Conservation (phyloP, 1,140 invertebrate genomes). For the Parasteatoda tepidariorum region DNA sequence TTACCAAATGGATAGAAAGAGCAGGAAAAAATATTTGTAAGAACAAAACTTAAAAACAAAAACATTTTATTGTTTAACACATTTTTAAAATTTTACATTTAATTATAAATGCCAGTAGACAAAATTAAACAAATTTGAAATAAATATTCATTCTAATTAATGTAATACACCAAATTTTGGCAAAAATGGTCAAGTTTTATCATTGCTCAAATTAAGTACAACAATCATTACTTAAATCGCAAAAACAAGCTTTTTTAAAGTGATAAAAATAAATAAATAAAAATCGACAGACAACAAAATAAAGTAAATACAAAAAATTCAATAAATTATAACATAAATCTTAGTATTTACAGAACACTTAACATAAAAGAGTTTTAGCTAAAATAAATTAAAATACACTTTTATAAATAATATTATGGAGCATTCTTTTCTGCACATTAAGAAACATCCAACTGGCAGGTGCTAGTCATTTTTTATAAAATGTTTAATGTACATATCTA, state of each 20-base stretch:
- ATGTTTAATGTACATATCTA: no score
- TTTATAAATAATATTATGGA: no score
- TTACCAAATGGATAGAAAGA: not conserved
- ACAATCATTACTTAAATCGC: not conserved
- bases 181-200: constrained; percentile 12
- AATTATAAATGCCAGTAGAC: not conserved
- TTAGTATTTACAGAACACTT: no score
- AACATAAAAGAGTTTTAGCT: no score
- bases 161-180: not conserved
- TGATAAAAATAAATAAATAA: not conserved
- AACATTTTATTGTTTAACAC: not conserved
- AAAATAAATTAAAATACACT: no score
- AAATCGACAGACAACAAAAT: not conserved
- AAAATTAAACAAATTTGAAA: not conserved
- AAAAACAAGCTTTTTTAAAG: not conserved
- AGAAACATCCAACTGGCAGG: no score
- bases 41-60: not conserved
- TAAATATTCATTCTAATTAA: not conserved
- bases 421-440: no score
- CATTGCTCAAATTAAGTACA: constrained; percentile 24
- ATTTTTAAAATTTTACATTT: not conserved
- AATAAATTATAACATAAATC: not conserved
- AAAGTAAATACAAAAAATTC: not conserved
- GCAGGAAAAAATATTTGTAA: not conserved
- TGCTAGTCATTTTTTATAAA: no score